Evolutionary conservation across 2,113 vertebrate genomes (phyloP).

Genomic region (Dermatemys mawii): DNA sequence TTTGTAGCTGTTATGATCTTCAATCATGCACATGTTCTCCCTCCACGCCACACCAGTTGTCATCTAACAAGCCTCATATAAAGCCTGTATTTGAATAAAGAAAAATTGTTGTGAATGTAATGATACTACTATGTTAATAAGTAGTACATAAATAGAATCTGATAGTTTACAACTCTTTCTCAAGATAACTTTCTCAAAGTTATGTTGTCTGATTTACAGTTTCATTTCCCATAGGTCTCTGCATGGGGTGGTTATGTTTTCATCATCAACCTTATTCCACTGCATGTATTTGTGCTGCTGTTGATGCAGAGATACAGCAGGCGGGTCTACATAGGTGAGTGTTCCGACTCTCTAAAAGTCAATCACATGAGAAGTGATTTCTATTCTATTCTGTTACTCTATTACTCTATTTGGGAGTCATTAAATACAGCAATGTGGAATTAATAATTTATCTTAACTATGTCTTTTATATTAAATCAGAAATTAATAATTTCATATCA

Average conservation of each 20-base stretch:
- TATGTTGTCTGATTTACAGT: conserved; percentile 17
- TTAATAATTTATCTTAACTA: conserved; percentile 3
- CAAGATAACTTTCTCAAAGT: background rate
- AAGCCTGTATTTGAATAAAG: background rate
- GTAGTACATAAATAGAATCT: background rate
- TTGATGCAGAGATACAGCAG: conserved; percentile 98
- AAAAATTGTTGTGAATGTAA: background rate
- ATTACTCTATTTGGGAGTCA: background rate
- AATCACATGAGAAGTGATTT: background rate
- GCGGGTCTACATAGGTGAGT: conserved; percentile 97
- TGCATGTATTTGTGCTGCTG: conserved; percentile 96
- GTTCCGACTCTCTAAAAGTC: background rate
- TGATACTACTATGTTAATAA: background rate
- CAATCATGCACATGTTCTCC: background rate
- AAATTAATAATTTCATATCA: background rate
- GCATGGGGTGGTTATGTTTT: conserved; percentile 99
- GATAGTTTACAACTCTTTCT: background rate
- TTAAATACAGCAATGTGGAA: background rate
- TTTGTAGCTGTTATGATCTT: background rate
- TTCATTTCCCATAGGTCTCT: conserved; percentile 86
- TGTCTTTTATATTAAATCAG: conserved; percentile 1
- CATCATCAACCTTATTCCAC: conserved; percentile 98
- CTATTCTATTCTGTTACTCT: background rate
- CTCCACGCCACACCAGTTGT: background rate
- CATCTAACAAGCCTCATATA: background rate